Conservation (phyloP, 2,113 vertebrate genomes). For the Alethe castanea region DNA sequence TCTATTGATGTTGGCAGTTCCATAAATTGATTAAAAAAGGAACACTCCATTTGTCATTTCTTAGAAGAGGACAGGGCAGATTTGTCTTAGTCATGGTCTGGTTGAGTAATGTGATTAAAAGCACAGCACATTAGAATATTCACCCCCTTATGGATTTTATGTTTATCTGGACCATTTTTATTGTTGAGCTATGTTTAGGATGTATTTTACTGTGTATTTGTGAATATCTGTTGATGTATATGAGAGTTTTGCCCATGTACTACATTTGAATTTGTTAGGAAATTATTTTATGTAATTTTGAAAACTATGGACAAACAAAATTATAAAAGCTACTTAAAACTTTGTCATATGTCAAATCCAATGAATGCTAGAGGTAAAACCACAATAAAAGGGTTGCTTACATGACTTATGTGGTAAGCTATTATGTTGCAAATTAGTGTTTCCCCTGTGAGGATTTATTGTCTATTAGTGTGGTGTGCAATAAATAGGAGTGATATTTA, state of each 20-base stretch:
- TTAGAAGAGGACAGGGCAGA: neutral
- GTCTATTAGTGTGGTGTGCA: neutral
- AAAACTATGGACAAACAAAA: neutral
- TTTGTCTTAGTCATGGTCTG: constrained; percentile 12
- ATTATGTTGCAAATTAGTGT: neutral
- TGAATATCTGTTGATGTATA: neutral
- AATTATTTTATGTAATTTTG: neutral
- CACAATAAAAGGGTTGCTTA: neutral
- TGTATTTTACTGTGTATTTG: neutral
- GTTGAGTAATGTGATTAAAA: neutral
- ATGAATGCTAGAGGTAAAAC: neutral
- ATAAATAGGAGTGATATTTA: neutral
- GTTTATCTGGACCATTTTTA: neutral
- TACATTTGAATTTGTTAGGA: neutral
- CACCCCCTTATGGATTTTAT: neutral
- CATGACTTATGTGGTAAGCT: neutral
- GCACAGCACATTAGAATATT: neutral
- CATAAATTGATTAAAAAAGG: constrained; percentile 21
- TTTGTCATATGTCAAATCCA: neutral
- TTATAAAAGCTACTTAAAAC: neutral
- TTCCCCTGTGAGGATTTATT: neutral
- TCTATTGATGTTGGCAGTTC: constrained; percentile 15
- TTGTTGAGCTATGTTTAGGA: neutral
- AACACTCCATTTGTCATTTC: neutral
- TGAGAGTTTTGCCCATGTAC: neutral